phyloP scores from a whole-genome alignment of 2,888 invertebrate species.

The Drosophila sordidapex region DNA sequence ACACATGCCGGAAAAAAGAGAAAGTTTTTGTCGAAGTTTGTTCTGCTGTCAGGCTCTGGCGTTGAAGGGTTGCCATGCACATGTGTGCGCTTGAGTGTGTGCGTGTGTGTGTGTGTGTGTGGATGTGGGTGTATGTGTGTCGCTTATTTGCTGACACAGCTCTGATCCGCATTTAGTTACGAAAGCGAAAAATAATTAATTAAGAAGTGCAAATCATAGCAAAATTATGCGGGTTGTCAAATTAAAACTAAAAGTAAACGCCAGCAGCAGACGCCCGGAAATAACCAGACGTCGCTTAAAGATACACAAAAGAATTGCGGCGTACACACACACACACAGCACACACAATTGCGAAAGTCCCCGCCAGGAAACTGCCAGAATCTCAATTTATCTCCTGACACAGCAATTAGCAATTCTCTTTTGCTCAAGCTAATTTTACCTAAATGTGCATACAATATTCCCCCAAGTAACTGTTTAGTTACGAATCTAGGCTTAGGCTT shows the following conservation, averaged over 20 bases:
- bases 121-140: slow-evolving; percentile 18
- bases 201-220: slow-evolving; percentile 79
- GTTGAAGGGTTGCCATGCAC: slow-evolving; percentile 37
- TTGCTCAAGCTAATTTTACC: not conserved
- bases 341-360: not conserved
- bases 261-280: slow-evolving; percentile 61
- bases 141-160: slow-evolving; percentile 66
- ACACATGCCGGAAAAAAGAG: slow-evolving; percentile 15
- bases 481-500: not conserved
- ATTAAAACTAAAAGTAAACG: slow-evolving; percentile 68
- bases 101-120: slow-evolving; percentile 2
- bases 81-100: not conserved
- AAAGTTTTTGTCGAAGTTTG: slow-evolving; percentile 54
- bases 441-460: not conserved
- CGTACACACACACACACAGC: slow-evolving; percentile 2
- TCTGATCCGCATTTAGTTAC: slow-evolving; percentile 58
- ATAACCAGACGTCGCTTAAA: slow-evolving; percentile 52
- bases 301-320: slow-evolving; percentile 35
- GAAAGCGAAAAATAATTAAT: slow-evolving; percentile 75
- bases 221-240: slow-evolving; percentile 76
- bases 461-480: not conserved
- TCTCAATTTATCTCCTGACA: slow-evolving; percentile 35
- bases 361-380: slow-evolving; percentile 25
- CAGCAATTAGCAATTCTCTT: slow-evolving; percentile 31
- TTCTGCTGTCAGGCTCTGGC: slow-evolving; percentile 25